Percentiles rank a stretch among this genome's conserved stretches.
Evolutionary conservation across 1,140 invertebrate genomes (phyloP).

Genomic region (Dolichoris vasculosae): DNA sequence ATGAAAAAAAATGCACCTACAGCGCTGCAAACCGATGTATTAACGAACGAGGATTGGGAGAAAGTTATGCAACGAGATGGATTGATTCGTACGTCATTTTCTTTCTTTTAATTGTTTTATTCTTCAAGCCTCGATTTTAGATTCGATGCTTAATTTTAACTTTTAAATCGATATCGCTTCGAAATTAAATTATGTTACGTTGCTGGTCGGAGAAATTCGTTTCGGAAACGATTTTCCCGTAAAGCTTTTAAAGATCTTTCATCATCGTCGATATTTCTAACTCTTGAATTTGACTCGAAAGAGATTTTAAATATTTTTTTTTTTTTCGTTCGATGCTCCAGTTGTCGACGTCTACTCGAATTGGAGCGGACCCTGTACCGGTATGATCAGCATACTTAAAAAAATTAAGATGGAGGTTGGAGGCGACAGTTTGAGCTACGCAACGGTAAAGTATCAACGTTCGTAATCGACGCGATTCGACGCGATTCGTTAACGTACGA

Average conservation of each 20-base stretch:
- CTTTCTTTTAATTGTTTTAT: no score
- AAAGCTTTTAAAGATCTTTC: no score
- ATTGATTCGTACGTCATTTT: conserved; percentile 79
- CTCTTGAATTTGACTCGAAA: no score
- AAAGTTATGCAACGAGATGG: conserved; percentile 86
- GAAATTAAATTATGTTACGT: no score
- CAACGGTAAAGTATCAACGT: conserved; percentile 77
- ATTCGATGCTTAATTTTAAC: background rate
- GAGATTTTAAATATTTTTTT: no score
- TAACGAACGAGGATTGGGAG: conserved; percentile 90
- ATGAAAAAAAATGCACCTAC: conserved; percentile 85
- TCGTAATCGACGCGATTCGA: background rate
- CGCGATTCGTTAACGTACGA: no score
- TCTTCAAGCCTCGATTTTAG: no score
- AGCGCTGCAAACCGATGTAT: conserved; percentile 86
- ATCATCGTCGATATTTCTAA: no score
- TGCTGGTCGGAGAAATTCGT: no score
- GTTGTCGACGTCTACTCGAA: conserved; percentile 94
- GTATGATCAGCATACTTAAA: conserved; percentile 90
- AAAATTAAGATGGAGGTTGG: conserved; percentile 92
- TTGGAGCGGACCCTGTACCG: conserved; percentile 92
- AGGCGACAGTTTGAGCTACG: conserved; percentile 87
- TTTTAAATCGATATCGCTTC: no score
- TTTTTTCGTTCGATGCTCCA: conserved; percentile 66
- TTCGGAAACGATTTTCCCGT: no score